Evolutionary conservation across 2,888 invertebrate genomes (phyloP).

Genomic region (Aradus depressus): DNA sequence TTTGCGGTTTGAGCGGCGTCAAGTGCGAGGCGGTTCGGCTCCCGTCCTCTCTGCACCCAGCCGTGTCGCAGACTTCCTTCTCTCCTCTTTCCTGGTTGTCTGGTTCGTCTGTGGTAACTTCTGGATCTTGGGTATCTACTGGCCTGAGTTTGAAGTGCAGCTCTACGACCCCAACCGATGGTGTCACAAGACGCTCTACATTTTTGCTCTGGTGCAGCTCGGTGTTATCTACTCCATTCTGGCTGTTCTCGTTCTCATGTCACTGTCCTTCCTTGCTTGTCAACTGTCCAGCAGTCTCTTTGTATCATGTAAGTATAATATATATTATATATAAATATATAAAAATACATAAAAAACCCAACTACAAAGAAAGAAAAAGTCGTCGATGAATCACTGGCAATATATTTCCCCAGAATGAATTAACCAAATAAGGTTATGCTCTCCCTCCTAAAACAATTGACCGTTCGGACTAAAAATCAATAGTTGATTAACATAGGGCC

Average conservation of each 20-base stretch:
- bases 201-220: conserved; percentile 63
- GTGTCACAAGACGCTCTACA: conserved; percentile 67
- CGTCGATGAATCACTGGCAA: no score
- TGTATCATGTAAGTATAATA: conserved; percentile 21
- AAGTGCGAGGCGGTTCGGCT: conserved; percentile 34
- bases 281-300: conserved; percentile 48
- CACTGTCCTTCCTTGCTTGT: conserved; percentile 51
- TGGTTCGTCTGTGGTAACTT: conserved; percentile 72
- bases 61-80: conserved; percentile 50
- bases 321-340: no score
- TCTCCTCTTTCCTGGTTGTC: conserved; percentile 56
- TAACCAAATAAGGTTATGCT: no score
- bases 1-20: conserved; percentile 40
- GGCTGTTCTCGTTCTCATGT: conserved; percentile 44
- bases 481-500: no score
- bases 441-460: no score
- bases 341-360: no score
- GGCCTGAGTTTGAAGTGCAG: conserved; percentile 61
- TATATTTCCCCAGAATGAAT: no score
- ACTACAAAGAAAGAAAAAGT: no score
- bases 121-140: conserved; percentile 65
- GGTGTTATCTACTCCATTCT: conserved; percentile 55
- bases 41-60: conserved; percentile 41
- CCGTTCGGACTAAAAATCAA: no score
- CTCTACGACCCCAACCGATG: conserved; percentile 66